Evolutionary conservation across 2,888 invertebrate species (phyloP), one percentile per base, ranked within the genome.

Genomic region (Clunio marinus): DNA sequence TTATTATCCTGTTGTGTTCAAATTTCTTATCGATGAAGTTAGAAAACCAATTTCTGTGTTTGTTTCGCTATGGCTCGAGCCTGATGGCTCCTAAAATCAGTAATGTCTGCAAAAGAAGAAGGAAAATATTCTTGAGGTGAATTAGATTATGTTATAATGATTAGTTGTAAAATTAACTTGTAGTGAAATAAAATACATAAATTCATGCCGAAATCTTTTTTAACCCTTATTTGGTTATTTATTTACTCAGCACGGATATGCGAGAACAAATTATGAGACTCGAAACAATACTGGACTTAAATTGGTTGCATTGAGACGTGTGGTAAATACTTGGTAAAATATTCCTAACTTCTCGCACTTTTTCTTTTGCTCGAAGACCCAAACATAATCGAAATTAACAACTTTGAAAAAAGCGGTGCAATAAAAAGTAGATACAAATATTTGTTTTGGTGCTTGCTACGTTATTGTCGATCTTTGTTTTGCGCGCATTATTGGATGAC

Each of bases 131-230:
- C 60, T 60, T 20, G 20, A 60, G 32, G 60, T 25, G 57, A 66
- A 66, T 66, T 66, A 57, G 66, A 66, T 66, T 57, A 66, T 35
- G 35, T 28, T 13, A 25, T 55, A 55, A 66, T 66, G 66, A 66
- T 66, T 55, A 66, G 51, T 66, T 28, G 13, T 20, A 13, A 55
- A 46, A 32, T 66, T 66, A 66, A 66, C 55, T 66, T 46, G 45
- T 24, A n/a, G 32, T 27, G 66, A 66, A 28, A 13, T 45, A 46
- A 65, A 46, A 22, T 4, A 35, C 51, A 66, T 66, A 66, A 66
- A 66, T 66, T 66, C 35, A 66, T 66, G 66, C 15, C 25, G 55
- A 66, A 66, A 66, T 28, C 66, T 66, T 66, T 66, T 51, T 27
- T 27, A 13, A 45, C 13, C 22, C 51, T 51, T 51, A n/a, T 51